Evolutionary conservation across 2,888 invertebrate species (phyloP).

Genomic region (Lochmaea crataegi): DNA sequence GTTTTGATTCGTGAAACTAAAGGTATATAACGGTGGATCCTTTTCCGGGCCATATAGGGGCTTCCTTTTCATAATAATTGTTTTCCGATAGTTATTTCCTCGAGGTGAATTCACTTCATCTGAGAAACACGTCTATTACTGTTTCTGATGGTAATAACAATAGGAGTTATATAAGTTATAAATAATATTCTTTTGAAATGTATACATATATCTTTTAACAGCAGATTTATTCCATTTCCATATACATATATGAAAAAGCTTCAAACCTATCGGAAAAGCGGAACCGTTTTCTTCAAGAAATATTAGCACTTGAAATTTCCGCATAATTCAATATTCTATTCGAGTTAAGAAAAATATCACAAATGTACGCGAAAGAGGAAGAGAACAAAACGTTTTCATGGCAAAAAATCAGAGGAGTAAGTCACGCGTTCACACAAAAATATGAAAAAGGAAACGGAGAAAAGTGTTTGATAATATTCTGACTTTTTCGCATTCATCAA

Average conservation of each 20-base stretch:
- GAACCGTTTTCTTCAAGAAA: constrained; percentile 21
- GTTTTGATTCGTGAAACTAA: too few relatives aligned
- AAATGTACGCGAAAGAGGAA: constrained; percentile 39
- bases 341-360: constrained; percentile 16
- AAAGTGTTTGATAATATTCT: constrained; percentile 61
- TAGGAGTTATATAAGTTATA: too few relatives aligned
- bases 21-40: too few relatives aligned
- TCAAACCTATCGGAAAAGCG: constrained; percentile 4
- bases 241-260: not conserved
- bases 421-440: constrained; percentile 56
- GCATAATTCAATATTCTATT: constrained; percentile 31
- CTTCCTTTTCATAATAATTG: too few relatives aligned
- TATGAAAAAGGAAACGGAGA: constrained; percentile 51
- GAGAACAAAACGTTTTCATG: constrained; percentile 50
- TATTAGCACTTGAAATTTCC: constrained; percentile 33
- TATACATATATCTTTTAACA: constrained; percentile 3
- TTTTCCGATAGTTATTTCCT: too few relatives aligned
- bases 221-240: constrained; percentile 10
- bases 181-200: not conserved
- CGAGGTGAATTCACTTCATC: too few relatives aligned
- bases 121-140: too few relatives aligned
- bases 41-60: too few relatives aligned
- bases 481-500: constrained; percentile 59
- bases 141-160: too few relatives aligned
- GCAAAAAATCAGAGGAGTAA: constrained; percentile 52